Evolutionary conservation across 1,140 invertebrate species (phyloP).

Genomic region (Phymorhynchus buccinoides): DNA sequence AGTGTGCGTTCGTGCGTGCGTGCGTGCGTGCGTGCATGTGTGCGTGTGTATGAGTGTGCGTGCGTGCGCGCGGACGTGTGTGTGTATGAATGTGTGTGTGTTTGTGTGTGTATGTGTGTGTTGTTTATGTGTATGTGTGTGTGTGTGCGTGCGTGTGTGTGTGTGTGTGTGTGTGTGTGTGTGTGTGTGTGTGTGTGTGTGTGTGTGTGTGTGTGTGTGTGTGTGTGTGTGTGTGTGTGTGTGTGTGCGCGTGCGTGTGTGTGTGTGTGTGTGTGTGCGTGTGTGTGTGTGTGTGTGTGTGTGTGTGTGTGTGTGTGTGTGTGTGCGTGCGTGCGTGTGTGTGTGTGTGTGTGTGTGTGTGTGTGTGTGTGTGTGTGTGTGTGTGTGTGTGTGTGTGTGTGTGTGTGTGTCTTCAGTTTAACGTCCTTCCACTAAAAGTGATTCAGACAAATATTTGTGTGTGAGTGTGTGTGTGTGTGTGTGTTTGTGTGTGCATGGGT

Average conservation of each 20-base stretch:
- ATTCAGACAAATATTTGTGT: too few relatives aligned
- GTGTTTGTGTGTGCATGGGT: not conserved
- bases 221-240: slow-evolving; percentile 33
- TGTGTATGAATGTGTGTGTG: not conserved
- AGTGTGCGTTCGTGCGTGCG: not conserved
- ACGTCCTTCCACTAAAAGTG: too few relatives aligned
- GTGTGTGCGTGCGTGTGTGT: not conserved
- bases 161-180: not conserved
- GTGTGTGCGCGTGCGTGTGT: slow-evolving; percentile 7
- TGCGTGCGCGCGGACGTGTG: not conserved
- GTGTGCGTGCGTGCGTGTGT: slow-evolving; percentile 7
- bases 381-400: slow-evolving; percentile 12
- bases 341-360: slow-evolving; percentile 33
- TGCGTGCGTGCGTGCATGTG: not conserved
- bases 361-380: slow-evolving; percentile 21
- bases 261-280: slow-evolving; percentile 6
- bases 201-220: slow-evolving; percentile 18
- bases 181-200: slow-evolving; percentile 26
- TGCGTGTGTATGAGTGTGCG: not conserved
- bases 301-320: slow-evolving; percentile 15
- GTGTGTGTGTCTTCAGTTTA: too few relatives aligned
- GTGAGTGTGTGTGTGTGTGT: not conserved
- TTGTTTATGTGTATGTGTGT: not conserved
- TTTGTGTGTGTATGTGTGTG: not conserved
- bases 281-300: not conserved